Conservation (phyloP, 2,888 invertebrate species). For the Pelosia muscerda region DNA sequence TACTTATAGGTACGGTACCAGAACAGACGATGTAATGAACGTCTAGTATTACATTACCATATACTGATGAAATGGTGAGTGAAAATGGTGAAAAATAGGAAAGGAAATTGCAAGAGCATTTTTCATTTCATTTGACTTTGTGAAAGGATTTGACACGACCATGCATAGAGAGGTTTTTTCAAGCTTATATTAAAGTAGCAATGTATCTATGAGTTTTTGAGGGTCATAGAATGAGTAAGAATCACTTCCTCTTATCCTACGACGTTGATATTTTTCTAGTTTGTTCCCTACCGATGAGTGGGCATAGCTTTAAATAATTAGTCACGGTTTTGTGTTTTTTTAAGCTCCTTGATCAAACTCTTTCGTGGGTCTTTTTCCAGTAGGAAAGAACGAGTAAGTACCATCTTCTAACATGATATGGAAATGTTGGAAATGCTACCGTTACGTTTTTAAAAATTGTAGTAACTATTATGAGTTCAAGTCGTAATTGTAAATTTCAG, state of each 20-base stretch:
- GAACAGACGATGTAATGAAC: slow-evolving; percentile 12
- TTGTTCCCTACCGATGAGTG: not conserved
- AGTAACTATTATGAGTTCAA: no score
- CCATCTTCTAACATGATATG: no score
- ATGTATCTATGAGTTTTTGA: not conserved
- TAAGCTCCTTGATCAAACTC: not conserved
- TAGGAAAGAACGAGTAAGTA: not conserved
- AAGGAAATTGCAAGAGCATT: not conserved
- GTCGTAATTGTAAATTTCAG: no score
- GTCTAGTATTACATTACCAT: slow-evolving; percentile 20
- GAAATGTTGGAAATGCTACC: no score
- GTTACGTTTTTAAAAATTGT: no score
- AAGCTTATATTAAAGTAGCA: not conserved
- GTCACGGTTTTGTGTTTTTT: not conserved
- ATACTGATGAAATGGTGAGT: slow-evolving; percentile 11
- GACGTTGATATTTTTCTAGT: not conserved
- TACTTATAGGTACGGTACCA: not conserved
- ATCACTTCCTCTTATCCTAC: not conserved
- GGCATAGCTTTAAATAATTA: not conserved
- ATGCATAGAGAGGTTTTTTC: not conserved
- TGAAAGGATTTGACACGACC: not conserved
- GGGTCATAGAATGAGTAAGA: not conserved
- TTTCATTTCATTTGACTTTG: not conserved
- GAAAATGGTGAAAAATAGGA: slow-evolving; percentile 2
- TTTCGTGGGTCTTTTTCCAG: not conserved